These are phyloP conservation scores for Nowickia ferox DNA, from an alignment of 2,888 invertebrate species.

Conservation along the genomic window DNA sequence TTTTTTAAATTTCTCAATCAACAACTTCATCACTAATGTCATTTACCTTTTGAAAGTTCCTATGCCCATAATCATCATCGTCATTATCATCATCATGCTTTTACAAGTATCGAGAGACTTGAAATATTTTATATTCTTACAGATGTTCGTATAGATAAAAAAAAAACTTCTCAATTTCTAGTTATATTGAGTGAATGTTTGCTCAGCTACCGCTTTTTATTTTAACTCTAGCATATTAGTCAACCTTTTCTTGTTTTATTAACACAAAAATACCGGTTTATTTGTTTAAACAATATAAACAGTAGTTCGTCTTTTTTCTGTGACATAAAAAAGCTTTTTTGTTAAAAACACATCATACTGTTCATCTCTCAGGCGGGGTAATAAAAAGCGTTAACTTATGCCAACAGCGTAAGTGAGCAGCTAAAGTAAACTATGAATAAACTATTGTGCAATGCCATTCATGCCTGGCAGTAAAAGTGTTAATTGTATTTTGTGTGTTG, in stretches of 20 bases:
- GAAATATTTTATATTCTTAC: constrained; percentile 43
- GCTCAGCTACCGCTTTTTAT: constrained; percentile 50
- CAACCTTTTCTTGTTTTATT: constrained; percentile 13
- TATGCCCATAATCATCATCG: background rate
- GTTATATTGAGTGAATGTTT: background rate
- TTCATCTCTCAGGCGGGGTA: constrained; percentile 27
- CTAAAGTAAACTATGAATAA: constrained; percentile 33
- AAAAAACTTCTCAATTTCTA: constrained; percentile 30
- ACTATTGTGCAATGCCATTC: background rate
- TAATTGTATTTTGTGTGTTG: constrained; percentile 11
- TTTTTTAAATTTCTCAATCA: constrained; percentile 24
- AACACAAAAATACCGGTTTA: constrained; percentile 4
- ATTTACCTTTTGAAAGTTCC: constrained; percentile 31
- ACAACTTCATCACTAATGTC: constrained; percentile 48
- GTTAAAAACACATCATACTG: constrained; percentile 5
- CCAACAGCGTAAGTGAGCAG: constrained; percentile 37
- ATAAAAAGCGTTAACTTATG: constrained; percentile 42
- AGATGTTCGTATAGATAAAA: constrained; percentile 11
- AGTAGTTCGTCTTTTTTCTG: background rate
- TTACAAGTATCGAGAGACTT: constrained; percentile 28
- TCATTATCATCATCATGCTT: constrained; percentile 8
- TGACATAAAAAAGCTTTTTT: constrained; percentile 34
- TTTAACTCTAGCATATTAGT: constrained; percentile 34
- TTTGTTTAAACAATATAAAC: constrained; percentile 48
- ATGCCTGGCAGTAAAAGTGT: constrained; percentile 25